Conservation (phyloP, 2,888 invertebrate genomes). For the Pyrocoelia pectoralis region DNA sequence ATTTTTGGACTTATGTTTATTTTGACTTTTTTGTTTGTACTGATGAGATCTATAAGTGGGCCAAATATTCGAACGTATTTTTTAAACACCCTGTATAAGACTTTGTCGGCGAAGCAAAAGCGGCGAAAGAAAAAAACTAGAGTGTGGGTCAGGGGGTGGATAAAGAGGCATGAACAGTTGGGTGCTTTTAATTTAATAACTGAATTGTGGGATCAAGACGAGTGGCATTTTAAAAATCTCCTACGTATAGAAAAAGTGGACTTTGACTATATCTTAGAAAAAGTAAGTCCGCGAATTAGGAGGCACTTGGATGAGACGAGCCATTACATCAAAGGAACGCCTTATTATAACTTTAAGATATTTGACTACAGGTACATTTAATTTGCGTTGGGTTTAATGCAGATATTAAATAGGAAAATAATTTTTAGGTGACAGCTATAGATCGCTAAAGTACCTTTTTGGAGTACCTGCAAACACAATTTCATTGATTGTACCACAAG, state of each 20-base stretch:
- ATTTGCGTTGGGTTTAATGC: not conserved
- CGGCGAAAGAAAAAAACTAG: not conserved
- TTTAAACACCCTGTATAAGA: too few species aligned
- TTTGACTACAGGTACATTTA: constrained; percentile 4
- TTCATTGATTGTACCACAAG: constrained; percentile 10
- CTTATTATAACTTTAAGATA: constrained; percentile 2
- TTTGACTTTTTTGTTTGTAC: too few species aligned
- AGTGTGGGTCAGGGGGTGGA: not conserved
- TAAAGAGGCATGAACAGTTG: constrained; percentile 4
- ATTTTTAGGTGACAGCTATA: constrained; percentile 19
- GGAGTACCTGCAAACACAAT: constrained; percentile 18
- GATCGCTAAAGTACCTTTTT: constrained; percentile 20
- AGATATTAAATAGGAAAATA: not conserved
- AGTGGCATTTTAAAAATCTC: not conserved
- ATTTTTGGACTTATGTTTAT: too few species aligned
- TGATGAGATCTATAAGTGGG: too few species aligned
- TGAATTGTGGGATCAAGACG: not conserved
- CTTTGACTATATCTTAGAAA: not conserved
- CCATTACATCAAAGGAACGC: constrained; percentile 6
- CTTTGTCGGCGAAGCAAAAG: not conserved
- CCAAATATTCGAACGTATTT: too few species aligned
- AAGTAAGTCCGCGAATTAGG: not conserved
- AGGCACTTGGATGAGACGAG: too few species aligned
- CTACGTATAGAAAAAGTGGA: not conserved
- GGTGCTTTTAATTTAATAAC: not conserved